Conservation (phyloP, 2,888 invertebrate genomes). For the Drosophila fungiperda region DNA sequence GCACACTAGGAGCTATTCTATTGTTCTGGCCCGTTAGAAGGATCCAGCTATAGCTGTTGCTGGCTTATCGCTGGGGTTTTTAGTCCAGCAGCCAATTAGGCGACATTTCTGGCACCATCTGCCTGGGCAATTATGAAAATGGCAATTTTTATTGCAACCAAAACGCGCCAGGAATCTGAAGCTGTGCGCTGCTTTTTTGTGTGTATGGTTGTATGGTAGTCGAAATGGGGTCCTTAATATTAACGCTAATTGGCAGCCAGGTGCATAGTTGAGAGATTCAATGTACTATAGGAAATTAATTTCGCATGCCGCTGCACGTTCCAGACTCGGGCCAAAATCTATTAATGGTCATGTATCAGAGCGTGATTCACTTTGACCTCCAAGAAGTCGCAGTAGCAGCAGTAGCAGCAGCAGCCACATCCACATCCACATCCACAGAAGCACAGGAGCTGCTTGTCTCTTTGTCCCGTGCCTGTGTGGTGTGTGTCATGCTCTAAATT, state of each 20-base stretch:
- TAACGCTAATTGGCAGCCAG: conserved; percentile 82
- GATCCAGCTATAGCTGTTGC: conserved; percentile 7
- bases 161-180: conserved; percentile 59
- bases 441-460: conserved; percentile 12
- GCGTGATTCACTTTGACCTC: conserved; percentile 82
- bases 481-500: conserved; percentile 77
- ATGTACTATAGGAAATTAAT: conserved; percentile 67
- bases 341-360: conserved; percentile 75
- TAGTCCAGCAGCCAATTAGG: conserved; percentile 71
- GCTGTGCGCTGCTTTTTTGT: conserved; percentile 3
- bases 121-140: conserved; percentile 78
- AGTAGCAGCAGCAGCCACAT: not conserved
- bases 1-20: conserved; percentile 53
- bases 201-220: not conserved
- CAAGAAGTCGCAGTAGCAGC: conserved; percentile 19
- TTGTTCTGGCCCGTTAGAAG: conserved; percentile 72
- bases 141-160: conserved; percentile 79
- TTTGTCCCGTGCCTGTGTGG: conserved; percentile 32
- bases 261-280: conserved; percentile 69
- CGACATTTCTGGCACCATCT: conserved; percentile 82
- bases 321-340: conserved; percentile 52
- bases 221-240: conserved; percentile 76
- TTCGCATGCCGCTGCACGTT: conserved; percentile 80
- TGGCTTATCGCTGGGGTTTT: conserved; percentile 61
- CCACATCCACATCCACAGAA: conserved; percentile 1